Conservation (phyloP, 2,888 invertebrate genomes). For the Drosophila anomalipes region DNA sequence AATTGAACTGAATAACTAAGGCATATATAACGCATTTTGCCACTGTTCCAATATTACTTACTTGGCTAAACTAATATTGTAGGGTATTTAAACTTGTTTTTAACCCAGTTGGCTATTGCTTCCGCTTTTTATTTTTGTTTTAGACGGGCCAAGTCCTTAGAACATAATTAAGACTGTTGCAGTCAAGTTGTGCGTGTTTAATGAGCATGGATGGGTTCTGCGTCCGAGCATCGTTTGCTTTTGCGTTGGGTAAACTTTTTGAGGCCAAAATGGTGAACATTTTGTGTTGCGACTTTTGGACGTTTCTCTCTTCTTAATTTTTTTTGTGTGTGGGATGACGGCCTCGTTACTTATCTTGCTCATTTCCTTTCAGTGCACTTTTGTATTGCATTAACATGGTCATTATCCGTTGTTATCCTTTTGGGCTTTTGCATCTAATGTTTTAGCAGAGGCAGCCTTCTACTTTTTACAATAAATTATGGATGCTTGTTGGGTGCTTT, state of each 20-base stretch:
- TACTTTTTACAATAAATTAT: constrained; percentile 46
- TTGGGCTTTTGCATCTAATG: constrained; percentile 65
- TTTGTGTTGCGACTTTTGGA: constrained; percentile 35
- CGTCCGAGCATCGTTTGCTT: constrained; percentile 54
- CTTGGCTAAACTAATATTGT: not conserved
- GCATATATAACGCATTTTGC: not conserved
- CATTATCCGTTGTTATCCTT: constrained; percentile 69
- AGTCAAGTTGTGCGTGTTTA: constrained; percentile 72
- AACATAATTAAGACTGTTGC: constrained; percentile 78
- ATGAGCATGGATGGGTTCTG: constrained; percentile 61
- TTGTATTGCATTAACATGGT: constrained; percentile 80
- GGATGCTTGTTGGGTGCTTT: not conserved
- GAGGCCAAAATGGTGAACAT: constrained; percentile 21
- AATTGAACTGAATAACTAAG: not conserved
- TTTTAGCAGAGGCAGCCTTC: constrained; percentile 10
- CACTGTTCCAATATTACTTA: not conserved
- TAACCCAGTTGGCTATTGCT: constrained; percentile 2
- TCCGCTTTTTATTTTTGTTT: constrained; percentile 19
- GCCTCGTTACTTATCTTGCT: constrained; percentile 74
- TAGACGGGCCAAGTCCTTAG: constrained; percentile 56
- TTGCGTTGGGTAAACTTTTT: constrained; percentile 45
- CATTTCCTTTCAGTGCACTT: constrained; percentile 80
- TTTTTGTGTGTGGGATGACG: constrained; percentile 21
- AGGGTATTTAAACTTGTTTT: constrained; percentile 28
- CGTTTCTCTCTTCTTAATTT: constrained; percentile 14